Percentiles rank a stretch among this genome's conserved stretches.
Conservation (phyloP, 2,888 invertebrate genomes). For the Eucriotettix oculatus region DNA sequence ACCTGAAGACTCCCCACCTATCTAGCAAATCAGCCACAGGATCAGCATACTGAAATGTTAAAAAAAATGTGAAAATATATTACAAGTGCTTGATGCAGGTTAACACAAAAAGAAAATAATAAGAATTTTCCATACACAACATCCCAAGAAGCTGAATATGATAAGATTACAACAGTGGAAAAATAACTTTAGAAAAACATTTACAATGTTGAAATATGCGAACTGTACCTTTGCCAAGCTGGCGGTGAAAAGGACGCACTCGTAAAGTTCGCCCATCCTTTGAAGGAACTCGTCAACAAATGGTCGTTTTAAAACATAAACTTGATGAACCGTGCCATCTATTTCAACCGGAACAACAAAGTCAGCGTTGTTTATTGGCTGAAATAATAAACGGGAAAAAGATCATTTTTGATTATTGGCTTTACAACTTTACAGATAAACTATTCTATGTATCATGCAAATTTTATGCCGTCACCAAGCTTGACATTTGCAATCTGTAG, state of each 20-base stretch:
- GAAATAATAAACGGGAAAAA: slow-evolving; percentile 21
- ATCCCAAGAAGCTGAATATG: too few species aligned
- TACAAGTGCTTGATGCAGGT: neutral
- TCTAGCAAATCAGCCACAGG: slow-evolving; percentile 97
- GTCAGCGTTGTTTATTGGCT: slow-evolving; percentile 99
- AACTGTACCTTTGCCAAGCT: slow-evolving; percentile 73
- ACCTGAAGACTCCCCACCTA: slow-evolving; percentile 91
- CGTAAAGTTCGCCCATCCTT: slow-evolving; percentile 95
- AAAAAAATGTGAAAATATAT: neutral
- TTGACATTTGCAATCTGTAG: too few species aligned
- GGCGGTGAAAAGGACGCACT: slow-evolving; percentile 98
- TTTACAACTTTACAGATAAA: neutral
- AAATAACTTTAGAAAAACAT: too few species aligned
- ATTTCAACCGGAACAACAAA: slow-evolving; percentile 99
- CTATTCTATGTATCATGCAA: too few species aligned
- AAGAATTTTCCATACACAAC: too few species aligned
- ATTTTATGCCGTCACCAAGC: too few species aligned
- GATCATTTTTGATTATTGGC: neutral
- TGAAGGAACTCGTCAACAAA: slow-evolving; percentile 98
- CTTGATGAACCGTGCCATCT: slow-evolving; percentile 96
- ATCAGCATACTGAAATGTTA: slow-evolving; percentile 71
- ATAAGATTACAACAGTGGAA: too few species aligned
- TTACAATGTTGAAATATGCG: too few species aligned
- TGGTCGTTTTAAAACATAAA: slow-evolving; percentile 96
- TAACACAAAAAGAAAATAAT: neutral